Percentiles rank a stretch among this genome's conserved stretches.
These are phyloP conservation scores for Pheosia gnoma DNA, from an alignment of 2,888 invertebrate species.

Conservation along the genomic window DNA sequence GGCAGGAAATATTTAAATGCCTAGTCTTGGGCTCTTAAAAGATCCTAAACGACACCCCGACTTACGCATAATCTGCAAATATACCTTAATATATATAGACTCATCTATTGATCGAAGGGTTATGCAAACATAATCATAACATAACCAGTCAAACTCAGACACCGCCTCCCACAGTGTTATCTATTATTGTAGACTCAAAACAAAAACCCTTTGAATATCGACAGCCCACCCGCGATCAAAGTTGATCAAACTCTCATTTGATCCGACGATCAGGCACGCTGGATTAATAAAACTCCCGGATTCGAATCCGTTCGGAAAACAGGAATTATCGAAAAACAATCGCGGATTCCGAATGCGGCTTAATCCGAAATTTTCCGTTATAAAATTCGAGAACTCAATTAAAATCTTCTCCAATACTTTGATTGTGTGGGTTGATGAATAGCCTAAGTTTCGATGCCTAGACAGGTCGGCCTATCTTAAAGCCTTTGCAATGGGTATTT, in stretches of 20 bases:
- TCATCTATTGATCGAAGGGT: neutral
- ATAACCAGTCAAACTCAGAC: neutral
- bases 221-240: neutral
- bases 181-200: neutral
- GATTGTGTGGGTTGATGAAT: conserved; percentile 56
- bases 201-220: conserved; percentile 3
- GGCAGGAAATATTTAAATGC: too few species aligned
- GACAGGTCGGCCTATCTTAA: conserved; percentile 29
- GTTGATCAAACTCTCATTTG: conserved; percentile 10
- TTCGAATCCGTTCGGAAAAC: conserved; percentile 9
- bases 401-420: conserved; percentile 51
- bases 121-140: conserved; percentile 1
- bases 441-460: conserved; percentile 36
- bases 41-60: too few species aligned
- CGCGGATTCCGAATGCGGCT: conserved; percentile 8
- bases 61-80: too few species aligned
- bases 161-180: neutral
- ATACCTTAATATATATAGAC: too few species aligned
- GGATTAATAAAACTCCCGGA: conserved; percentile 13
- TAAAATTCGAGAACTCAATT: conserved; percentile 55
- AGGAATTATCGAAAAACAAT: conserved; percentile 30
- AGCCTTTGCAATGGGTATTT: conserved; percentile 12
- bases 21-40: too few species aligned
- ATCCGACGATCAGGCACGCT: conserved; percentile 12
- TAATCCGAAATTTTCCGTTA: conserved; percentile 29